A percentile compares a stretch with the other conserved stretches of the same genome.
These are phyloP conservation scores for Plusia festucae DNA, from an alignment of 2,888 invertebrate species.

Conservation along the genomic window DNA sequence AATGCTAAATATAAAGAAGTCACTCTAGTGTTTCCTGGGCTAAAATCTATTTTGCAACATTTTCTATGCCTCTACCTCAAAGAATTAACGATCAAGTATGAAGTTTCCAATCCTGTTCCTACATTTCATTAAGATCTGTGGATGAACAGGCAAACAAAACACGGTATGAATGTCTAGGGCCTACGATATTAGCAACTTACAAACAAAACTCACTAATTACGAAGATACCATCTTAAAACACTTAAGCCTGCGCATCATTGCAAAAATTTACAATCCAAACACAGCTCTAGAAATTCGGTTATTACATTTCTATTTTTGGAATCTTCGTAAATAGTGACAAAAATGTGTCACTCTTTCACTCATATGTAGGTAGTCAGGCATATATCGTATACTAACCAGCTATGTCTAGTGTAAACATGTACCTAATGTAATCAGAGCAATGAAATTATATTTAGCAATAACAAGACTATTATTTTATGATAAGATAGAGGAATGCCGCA, in stretches of 20 bases:
- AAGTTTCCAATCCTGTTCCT: too few species aligned
- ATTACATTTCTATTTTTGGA: too few species aligned
- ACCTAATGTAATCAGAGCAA: conserved; percentile 78
- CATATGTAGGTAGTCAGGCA: conserved; percentile 53
- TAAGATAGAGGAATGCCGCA: not conserved
- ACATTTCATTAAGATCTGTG: too few species aligned
- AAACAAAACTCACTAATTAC: conserved; percentile 20
- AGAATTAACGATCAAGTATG: too few species aligned
- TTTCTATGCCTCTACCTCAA: not conserved
- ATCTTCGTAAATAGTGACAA: conserved; percentile 14
- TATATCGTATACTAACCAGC: conserved; percentile 50
- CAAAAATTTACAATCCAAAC: too few species aligned
- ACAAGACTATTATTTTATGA: conserved; percentile 55
- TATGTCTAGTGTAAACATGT: conserved; percentile 61
- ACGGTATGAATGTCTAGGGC: conserved; percentile 22
- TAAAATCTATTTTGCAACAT: too few species aligned
- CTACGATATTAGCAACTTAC: conserved; percentile 14
- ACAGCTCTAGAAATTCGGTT: too few species aligned
- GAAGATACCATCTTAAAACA: not conserved
- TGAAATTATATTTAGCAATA: conserved; percentile 83
- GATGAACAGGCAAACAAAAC: not conserved
- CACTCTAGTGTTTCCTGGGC: too few species aligned
- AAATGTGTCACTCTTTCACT: conserved; percentile 27
- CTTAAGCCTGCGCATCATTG: not conserved
- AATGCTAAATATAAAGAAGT: too few species aligned